Evolutionary conservation across 2,888 invertebrate genomes (phyloP).

Genomic region (Oithona nana): DNA sequence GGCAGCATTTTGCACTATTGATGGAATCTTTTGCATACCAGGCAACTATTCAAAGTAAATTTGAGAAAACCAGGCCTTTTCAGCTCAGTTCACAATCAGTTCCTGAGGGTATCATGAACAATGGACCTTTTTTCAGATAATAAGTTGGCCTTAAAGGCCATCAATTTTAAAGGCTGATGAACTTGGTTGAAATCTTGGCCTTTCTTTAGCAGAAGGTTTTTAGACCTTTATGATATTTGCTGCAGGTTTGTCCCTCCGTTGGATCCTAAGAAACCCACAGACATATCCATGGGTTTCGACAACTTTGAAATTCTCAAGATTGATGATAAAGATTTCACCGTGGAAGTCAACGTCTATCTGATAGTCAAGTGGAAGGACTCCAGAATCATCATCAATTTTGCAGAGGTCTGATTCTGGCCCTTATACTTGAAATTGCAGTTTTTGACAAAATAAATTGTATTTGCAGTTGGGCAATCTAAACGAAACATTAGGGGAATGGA

Average conservation of each 20-base stretch:
- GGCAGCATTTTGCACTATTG: background rate
- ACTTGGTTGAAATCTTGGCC: too few species aligned
- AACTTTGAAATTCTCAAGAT: slow-evolving; percentile 14
- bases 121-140: too few species aligned
- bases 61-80: too few species aligned
- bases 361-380: slow-evolving; percentile 13
- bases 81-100: too few species aligned
- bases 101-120: too few species aligned
- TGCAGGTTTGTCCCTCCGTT: slow-evolving; percentile 7
- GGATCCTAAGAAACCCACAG: slow-evolving; percentile 1
- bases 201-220: too few species aligned
- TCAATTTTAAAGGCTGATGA: too few species aligned
- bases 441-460: too few species aligned
- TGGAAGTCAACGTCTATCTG: slow-evolving; percentile 8
- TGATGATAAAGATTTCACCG: slow-evolving; percentile 9
- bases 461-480: too few species aligned
- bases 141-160: too few species aligned
- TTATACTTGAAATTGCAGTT: background rate
- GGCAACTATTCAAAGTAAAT: background rate
- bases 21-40: background rate
- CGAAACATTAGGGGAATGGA: background rate
- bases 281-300: slow-evolving; percentile 4
- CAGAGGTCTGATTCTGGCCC: background rate
- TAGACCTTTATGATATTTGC: too few species aligned
- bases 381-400: slow-evolving; percentile 5